These are phyloP conservation scores for Malachius bipustulatus DNA, from an alignment of 2,888 invertebrate genomes.

Conservation along the genomic window DNA sequence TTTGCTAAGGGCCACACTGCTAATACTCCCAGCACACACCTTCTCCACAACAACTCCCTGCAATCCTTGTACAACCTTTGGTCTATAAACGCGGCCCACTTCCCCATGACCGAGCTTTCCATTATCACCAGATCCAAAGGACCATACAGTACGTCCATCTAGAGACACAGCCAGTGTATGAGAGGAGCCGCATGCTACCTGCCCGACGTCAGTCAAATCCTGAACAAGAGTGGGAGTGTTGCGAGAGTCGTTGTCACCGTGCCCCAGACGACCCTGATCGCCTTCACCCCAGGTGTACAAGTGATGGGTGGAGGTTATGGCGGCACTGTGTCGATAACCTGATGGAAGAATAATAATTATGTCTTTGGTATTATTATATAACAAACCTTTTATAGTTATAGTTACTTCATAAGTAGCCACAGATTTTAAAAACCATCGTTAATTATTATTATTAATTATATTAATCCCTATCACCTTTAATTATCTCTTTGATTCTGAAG, in stretches of 20 bases:
- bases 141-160: slow-evolving; percentile 46
- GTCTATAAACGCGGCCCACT: slow-evolving; percentile 39
- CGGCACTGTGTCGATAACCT: slow-evolving; percentile 46
- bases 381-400: too few species aligned
- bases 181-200: slow-evolving; percentile 44
- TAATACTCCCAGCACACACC: slow-evolving; percentile 44
- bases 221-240: slow-evolving; percentile 46
- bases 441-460: too few species aligned
- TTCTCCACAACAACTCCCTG: slow-evolving; percentile 44
- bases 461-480: too few species aligned
- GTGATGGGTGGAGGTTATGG: slow-evolving; percentile 43
- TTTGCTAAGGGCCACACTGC: slow-evolving; percentile 42
- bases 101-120: slow-evolving; percentile 42
- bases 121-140: slow-evolving; percentile 45
- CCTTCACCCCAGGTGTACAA: slow-evolving; percentile 49
- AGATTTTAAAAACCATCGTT: too few species aligned
- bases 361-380: too few species aligned
- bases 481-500: too few species aligned
- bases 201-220: slow-evolving; percentile 44
- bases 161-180: slow-evolving; percentile 42
- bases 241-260: slow-evolving; percentile 47
- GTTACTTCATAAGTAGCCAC: too few species aligned
- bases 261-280: slow-evolving; percentile 44
- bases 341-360: too few species aligned
- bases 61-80: slow-evolving; percentile 46